These are phyloP conservation scores for Esox masquinongy DNA, from an alignment of 2,797 vertebrate species.

Conservation along the genomic window DNA sequence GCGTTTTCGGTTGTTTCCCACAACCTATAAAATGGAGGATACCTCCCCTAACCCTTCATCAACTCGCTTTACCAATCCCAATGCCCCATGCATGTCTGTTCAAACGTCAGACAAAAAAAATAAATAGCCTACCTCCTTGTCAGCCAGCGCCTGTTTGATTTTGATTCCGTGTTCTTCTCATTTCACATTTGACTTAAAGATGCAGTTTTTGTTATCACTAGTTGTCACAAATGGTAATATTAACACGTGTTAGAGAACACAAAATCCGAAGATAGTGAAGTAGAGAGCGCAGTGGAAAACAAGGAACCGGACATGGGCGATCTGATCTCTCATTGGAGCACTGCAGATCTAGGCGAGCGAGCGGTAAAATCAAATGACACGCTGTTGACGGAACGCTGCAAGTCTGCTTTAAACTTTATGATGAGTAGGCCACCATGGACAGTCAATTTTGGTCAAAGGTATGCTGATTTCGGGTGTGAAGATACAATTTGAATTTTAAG, in stretches of 20 bases:
- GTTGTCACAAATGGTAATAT: not conserved
- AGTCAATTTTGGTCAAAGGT: not conserved
- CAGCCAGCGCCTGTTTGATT: conserved; percentile 24
- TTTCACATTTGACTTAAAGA: conserved; percentile 15
- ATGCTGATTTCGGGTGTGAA: too few relatives aligned
- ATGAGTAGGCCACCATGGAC: too few relatives aligned
- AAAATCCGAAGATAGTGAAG: not conserved
- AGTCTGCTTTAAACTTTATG: too few relatives aligned
- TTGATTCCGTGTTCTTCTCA: conserved; percentile 32
- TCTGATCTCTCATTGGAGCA: not conserved
- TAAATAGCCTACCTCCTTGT: conserved; percentile 30
- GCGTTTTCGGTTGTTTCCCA: conserved; percentile 7
- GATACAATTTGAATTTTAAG: too few relatives aligned
- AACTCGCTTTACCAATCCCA: not conserved
- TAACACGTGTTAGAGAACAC: not conserved
- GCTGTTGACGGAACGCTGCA: too few relatives aligned
- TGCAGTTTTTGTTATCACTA: not conserved
- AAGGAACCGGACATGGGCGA: not conserved
- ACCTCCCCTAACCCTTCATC: not conserved
- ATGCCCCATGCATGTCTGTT: not conserved
- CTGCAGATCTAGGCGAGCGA: not conserved
- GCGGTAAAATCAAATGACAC: not conserved
- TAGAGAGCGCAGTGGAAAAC: not conserved
- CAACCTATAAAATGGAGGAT: conserved; percentile 41
- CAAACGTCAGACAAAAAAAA: conserved; percentile 13